Conservation (phyloP, 2,113 vertebrate genomes). For the Dinomys branickii region DNA sequence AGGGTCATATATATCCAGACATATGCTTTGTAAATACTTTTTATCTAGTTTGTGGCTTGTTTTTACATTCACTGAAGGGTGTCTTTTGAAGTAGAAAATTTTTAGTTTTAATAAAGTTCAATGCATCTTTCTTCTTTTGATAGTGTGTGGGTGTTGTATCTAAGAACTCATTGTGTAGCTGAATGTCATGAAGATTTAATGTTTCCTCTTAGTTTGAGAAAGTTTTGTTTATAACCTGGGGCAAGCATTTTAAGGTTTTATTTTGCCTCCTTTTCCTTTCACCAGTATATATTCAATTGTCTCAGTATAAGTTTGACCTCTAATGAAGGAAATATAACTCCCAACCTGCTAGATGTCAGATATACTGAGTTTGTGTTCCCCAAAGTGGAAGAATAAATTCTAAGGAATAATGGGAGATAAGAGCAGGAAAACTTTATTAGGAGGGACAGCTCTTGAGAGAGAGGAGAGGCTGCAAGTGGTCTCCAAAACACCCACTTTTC, state of each 20-base stretch:
- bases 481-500: neutral
- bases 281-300: neutral
- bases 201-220: neutral
- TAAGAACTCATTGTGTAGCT: neutral
- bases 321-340: neutral
- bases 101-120: neutral
- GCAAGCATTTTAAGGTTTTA: neutral
- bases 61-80: neutral
- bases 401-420: neutral
- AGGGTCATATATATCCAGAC: neutral
- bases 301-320: neutral
- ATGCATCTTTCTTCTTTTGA: neutral
- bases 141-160: neutral
- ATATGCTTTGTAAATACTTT: neutral
- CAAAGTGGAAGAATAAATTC: neutral
- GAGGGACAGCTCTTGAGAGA: neutral
- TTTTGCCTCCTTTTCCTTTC: neutral
- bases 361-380: neutral
- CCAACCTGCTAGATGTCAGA: neutral
- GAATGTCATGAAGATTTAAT: neutral
- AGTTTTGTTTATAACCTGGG: neutral
- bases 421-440: neutral
- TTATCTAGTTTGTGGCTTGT: neutral
- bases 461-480: neutral
- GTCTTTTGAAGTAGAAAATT: neutral